Evolutionary conservation across 1,140 invertebrate genomes (phyloP).

Genomic region (Drosophila kohkoa): DNA sequence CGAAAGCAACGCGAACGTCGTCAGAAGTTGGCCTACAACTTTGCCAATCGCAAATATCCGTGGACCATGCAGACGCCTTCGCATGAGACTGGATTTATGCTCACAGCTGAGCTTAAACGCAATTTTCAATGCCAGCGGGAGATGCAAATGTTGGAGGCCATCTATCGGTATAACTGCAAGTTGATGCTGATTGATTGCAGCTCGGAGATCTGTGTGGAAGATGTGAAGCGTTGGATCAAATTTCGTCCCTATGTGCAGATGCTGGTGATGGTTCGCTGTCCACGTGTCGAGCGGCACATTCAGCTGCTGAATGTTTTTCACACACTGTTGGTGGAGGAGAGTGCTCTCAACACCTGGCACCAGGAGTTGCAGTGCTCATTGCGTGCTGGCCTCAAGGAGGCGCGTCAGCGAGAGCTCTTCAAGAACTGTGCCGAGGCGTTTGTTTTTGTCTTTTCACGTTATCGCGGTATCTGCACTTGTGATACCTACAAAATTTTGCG

Average conservation of each 20-base stretch:
- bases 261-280: conserved; percentile 57
- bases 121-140: conserved; percentile 52
- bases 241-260: conserved; percentile 64
- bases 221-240: conserved; percentile 71
- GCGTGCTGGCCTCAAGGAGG: conserved; percentile 40
- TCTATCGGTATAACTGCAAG: conserved; percentile 54
- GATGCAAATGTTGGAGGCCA: conserved; percentile 46
- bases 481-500: conserved; percentile 61
- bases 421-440: conserved; percentile 56
- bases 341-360: conserved; percentile 56
- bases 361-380: conserved; percentile 62
- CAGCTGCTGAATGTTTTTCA: conserved; percentile 62
- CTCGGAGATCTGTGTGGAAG: conserved; percentile 50
- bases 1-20: conserved; percentile 37
- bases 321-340: conserved; percentile 57
- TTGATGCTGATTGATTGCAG: conserved; percentile 71
- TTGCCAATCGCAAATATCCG: conserved; percentile 66
- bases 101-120: conserved; percentile 37
- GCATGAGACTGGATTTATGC: conserved; percentile 48
- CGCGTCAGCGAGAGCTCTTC: conserved; percentile 33
- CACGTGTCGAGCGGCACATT: conserved; percentile 51
- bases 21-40: conserved; percentile 64
- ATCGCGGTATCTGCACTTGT: conserved; percentile 64
- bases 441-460: conserved; percentile 66
- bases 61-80: conserved; percentile 72